Percentiles rank a stretch among this genome's conserved stretches.
phyloP scores from a whole-genome alignment of 2,797 vertebrate genomes.

The Neosalanx taihuensis region DNA sequence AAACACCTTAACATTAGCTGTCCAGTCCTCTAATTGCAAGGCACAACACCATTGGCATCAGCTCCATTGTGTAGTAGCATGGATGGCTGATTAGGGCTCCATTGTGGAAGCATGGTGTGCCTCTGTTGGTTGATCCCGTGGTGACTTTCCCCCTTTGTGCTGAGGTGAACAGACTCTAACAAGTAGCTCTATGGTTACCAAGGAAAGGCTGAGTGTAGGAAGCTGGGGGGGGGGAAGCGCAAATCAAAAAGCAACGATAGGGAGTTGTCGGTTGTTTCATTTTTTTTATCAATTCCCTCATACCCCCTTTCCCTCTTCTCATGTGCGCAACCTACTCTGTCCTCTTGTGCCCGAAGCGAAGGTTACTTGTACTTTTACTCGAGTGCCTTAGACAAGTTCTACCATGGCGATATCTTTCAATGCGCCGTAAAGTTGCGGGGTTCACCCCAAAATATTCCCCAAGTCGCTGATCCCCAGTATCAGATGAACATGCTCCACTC shows the following conservation, averaged over 20 bases:
- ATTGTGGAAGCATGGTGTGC: neutral
- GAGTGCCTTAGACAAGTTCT: conserved; percentile 1
- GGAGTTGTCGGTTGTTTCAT: conserved; percentile 25
- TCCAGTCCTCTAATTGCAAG: neutral
- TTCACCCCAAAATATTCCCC: neutral
- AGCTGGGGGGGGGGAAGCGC: conserved; percentile 1
- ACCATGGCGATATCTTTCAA: conserved; percentile 18
- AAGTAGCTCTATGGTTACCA: conserved; percentile 28
- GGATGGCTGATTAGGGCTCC: conserved; percentile 40
- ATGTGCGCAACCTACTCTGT: neutral
- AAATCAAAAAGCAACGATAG: conserved; percentile 27
- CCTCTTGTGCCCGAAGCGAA: neutral
- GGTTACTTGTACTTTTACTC: neutral
- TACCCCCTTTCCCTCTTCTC: neutral
- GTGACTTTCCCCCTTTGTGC: conserved; percentile 40
- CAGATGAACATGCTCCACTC: neutral
- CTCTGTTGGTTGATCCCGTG: conserved; percentile 4
- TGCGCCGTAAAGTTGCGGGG: conserved; percentile 2
- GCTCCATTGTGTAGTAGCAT: conserved; percentile 30
- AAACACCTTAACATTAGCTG: neutral
- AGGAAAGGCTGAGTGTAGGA: conserved; percentile 45
- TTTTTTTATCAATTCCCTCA: neutral
- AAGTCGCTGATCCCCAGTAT: conserved; percentile 2
- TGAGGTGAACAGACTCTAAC: conserved; percentile 47
- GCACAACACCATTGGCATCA: conserved; percentile 12